These are phyloP conservation scores for Limanda limanda DNA, from an alignment of 2,113 vertebrate species.

Conservation along the genomic window DNA sequence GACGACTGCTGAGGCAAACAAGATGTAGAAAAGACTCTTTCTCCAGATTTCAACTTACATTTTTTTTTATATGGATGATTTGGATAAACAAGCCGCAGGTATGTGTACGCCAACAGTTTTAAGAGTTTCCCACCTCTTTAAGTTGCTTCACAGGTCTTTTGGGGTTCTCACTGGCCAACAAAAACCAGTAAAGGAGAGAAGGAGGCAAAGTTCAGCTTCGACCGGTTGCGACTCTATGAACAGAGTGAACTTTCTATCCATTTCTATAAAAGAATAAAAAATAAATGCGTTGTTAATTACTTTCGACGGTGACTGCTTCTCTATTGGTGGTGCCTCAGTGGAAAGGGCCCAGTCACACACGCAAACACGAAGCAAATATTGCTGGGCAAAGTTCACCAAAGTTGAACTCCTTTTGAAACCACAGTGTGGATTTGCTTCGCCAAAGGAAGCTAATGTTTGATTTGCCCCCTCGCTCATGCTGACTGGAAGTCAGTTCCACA, in stretches of 20 bases:
- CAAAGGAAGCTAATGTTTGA: no score
- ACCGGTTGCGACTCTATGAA: background rate
- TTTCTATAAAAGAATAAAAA: background rate
- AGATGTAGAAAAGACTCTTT: slow-evolving; percentile 27
- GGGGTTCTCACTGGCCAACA: background rate
- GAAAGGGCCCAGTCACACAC: no score
- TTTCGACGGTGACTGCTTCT: background rate
- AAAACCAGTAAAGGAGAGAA: background rate
- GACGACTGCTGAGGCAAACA: slow-evolving; percentile 35
- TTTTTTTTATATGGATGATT: slow-evolving; percentile 8
- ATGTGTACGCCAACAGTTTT: slow-evolving; percentile 18
- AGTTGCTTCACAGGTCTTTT: slow-evolving; percentile 23
- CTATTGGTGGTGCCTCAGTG: background rate
- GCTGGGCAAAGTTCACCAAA: no score
- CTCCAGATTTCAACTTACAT: background rate
- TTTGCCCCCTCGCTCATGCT: no score
- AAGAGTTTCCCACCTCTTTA: slow-evolving; percentile 39
- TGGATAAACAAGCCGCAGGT: slow-evolving; percentile 39
- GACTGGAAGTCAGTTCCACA: no score
- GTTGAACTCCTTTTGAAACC: no score
- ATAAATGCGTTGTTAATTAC: background rate
- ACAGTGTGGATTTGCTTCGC: no score
- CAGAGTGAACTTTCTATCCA: background rate
- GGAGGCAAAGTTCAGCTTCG: slow-evolving; percentile 18
- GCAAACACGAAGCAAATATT: no score